Evolutionary conservation across 2,888 invertebrate genomes (phyloP), one percentile per base, ranked within the genome.

Genomic region (Auanema sp.): DNA sequence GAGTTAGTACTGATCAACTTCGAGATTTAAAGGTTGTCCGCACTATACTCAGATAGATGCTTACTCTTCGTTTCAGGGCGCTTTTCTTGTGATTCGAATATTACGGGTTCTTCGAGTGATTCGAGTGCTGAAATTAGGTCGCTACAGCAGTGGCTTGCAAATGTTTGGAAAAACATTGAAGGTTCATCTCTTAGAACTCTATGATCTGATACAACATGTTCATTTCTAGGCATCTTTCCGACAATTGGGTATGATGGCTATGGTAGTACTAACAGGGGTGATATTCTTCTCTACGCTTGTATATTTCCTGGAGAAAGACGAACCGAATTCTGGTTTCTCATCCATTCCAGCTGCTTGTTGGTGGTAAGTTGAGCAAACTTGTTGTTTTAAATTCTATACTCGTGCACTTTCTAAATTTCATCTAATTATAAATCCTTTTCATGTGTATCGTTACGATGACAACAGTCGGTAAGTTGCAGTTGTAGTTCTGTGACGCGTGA

Each of bases 151-250:
- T 61, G 80, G 80, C 14, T 62, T 80, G 44, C 80, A 80, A 68
- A 78, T 80, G 76, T 80, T 80, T 57, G 80, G 78, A 33, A 77
- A 78, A 58, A 80, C 80, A n/a, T 59, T 80, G 53, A 76, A 78
- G 53, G 78, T 73, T 18, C 40, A 10, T 33, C 18, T 2, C 40
- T 33, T 53, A 18, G 21, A 50, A 33, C 47, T 58, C 6, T 52
- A 25, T n/a, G 12, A n/a, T 23, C 6, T 21, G 18, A 16, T n/a
- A 52, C 24, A 55, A 12, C 14, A n/a, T 23, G 1, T 12, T 21
- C 16, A 14, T 52, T 58, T 65, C 41, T 54, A 75, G 74, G 74
- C 73, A 5, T 68, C 69, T 4, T 78, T 75, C 68, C 70, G 79
- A 16, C 78, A 79, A 65, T 60, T 80, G 23, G 77, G 77, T 44